Percentiles rank a stretch among this genome's conserved stretches.
Evolutionary conservation across 2,797 vertebrate species (phyloP).

Genomic region (Anguilla pacifica): DNA sequence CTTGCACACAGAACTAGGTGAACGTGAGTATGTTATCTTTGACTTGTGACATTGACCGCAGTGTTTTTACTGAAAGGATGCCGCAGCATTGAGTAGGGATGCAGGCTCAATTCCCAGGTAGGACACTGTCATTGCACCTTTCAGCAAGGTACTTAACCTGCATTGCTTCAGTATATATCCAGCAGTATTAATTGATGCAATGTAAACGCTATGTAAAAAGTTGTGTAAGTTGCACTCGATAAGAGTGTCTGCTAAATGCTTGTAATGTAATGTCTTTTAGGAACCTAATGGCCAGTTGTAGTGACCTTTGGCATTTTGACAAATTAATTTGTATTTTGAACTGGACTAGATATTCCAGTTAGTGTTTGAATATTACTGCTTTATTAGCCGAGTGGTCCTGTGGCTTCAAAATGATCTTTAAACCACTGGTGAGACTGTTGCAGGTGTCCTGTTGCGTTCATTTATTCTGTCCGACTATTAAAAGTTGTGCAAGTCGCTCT

Average conservation of each 20-base stretch:
- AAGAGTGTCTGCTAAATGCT: too few relatives aligned
- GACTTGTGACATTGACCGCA: not conserved
- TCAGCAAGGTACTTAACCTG: too few relatives aligned
- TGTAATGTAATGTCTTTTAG: not conserved
- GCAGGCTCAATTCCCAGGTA: not conserved
- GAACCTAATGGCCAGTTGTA: not conserved
- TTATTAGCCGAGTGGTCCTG: not conserved
- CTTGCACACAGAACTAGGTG: not conserved
- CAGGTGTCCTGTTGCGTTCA: not conserved
- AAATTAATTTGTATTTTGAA: not conserved
- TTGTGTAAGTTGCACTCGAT: too few relatives aligned
- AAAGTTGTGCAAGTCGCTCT: too few relatives aligned
- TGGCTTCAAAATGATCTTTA: not conserved
- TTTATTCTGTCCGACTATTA: not conserved
- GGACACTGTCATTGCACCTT: too few relatives aligned
- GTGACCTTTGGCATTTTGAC: not conserved
- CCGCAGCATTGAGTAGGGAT: not conserved
- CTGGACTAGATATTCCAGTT: not conserved
- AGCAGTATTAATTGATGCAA: too few relatives aligned
- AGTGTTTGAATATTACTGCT: not conserved
- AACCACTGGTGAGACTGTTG: not conserved
- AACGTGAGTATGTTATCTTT: not conserved
- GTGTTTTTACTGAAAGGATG: not conserved
- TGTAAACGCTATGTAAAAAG: too few relatives aligned
- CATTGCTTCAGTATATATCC: too few relatives aligned